These are phyloP conservation scores for Python bivittatus DNA, from an alignment of 2,113 vertebrate species.

Conservation along the genomic window DNA sequence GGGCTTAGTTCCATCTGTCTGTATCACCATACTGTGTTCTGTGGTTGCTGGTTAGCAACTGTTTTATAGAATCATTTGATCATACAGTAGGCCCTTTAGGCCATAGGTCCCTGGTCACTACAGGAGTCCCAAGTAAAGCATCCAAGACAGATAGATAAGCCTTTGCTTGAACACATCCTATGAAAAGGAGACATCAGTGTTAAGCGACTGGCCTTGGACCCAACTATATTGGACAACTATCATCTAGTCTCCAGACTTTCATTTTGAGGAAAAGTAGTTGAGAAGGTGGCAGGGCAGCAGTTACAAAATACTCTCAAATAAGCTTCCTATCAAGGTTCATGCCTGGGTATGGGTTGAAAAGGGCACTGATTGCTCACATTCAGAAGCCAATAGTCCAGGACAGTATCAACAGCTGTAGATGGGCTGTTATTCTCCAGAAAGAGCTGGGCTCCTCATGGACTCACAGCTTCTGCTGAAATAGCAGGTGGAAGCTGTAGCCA, in stretches of 20 bases:
- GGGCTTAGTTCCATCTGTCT: too few species aligned
- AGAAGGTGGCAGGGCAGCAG: not conserved
- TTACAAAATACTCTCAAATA: not conserved
- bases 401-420: not conserved
- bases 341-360: not conserved
- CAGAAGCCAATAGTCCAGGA: not conserved
- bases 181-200: too few species aligned
- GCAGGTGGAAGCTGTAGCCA: not conserved
- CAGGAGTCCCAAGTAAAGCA: too few species aligned
- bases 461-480: not conserved
- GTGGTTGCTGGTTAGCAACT: too few species aligned
- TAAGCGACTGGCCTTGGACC: too few species aligned
- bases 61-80: too few species aligned
- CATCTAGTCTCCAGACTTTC: not conserved
- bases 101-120: too few species aligned
- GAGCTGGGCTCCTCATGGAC: not conserved
- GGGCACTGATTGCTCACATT: not conserved
- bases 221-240: not conserved
- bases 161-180: too few species aligned
- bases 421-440: not conserved
- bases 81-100: too few species aligned
- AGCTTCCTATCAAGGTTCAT: not conserved
- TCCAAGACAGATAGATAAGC: too few species aligned
- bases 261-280: not conserved
- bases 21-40: too few species aligned